A percentile compares a stretch with the other conserved stretches of the same genome.
These are phyloP conservation scores for Drosophila oshimai DNA, from an alignment of 1,140 invertebrate genomes.

Conservation along the genomic window DNA sequence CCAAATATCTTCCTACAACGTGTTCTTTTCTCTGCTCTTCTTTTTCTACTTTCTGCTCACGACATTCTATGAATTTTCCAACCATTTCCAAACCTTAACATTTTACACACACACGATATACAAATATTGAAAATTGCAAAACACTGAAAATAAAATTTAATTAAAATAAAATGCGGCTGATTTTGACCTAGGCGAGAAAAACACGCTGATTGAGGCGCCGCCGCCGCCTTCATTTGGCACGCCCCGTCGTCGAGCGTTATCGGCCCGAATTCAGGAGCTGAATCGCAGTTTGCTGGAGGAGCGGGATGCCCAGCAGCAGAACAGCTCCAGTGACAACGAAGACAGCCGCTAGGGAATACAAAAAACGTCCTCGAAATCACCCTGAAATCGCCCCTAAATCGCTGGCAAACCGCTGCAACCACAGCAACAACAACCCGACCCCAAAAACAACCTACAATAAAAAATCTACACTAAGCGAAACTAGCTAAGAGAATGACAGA, in stretches of 20 bases:
- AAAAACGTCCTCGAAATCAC: not conserved
- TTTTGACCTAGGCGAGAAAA: constrained; percentile 72
- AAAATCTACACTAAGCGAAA: constrained; percentile 47
- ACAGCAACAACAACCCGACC: constrained; percentile 59
- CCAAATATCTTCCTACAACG: constrained; percentile 58
- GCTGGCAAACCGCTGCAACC: constrained; percentile 36
- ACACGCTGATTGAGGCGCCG: constrained; percentile 78
- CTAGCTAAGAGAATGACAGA: constrained; percentile 54
- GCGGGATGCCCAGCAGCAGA: constrained; percentile 76
- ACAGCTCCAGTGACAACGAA: constrained; percentile 81
- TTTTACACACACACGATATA: constrained; percentile 9
- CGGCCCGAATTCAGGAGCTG: constrained; percentile 77
- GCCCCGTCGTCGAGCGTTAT: constrained; percentile 74
- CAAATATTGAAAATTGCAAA: constrained; percentile 25
- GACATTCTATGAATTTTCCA: constrained; percentile 44
- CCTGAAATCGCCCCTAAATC: not conserved
- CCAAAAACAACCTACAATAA: constrained; percentile 24
- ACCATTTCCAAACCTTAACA: constrained; percentile 15
- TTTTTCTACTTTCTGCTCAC: constrained; percentile 70
- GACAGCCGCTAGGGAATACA: constrained; percentile 70
- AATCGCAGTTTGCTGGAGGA: constrained; percentile 79
- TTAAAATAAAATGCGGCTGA: constrained; percentile 30
- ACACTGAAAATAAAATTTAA: constrained; percentile 22
- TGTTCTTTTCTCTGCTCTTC: constrained; percentile 78
- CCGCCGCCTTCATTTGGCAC: constrained; percentile 78